Percentiles rank a stretch among this genome's conserved stretches.
Evolutionary conservation across 23 tunicate species (phyloP).

Genomic region (Phallusia fumigata): DNA sequence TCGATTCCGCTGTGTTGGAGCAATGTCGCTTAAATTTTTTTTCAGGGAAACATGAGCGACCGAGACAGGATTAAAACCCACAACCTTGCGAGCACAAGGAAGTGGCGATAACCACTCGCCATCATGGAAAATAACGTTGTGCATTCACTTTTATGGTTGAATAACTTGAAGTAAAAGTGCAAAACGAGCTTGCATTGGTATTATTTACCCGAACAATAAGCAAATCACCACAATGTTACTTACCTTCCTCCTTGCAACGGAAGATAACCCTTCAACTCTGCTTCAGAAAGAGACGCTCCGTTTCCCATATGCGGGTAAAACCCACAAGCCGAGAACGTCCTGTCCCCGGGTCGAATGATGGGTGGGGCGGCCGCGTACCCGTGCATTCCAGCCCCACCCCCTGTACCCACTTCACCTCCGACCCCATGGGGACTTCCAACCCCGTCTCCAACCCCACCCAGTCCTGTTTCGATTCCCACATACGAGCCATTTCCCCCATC

Average conservation of each 20-base stretch:
- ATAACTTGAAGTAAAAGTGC: no score
- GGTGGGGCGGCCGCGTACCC: constrained; percentile 50
- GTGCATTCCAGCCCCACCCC: constrained; percentile 88
- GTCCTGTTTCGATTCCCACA: constrained; percentile 53
- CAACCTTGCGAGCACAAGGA: no score
- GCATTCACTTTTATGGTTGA: no score
- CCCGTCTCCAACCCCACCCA: constrained; percentile 60
- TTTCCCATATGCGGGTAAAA: constrained; percentile 38
- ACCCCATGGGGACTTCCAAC: constrained; percentile 30
- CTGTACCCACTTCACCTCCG: constrained; percentile 72
- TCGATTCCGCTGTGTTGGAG: no score
- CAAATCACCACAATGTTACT: no score
- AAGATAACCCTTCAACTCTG: neutral
- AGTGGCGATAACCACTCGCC: no score
- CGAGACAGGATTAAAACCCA: no score
- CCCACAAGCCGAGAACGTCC: constrained; percentile 55
- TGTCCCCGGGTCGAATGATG: constrained; percentile 21
- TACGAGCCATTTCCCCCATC: constrained; percentile 74
- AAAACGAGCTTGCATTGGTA: no score
- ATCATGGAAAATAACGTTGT: no score
- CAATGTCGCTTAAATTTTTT: no score
- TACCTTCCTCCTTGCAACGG: constrained; percentile 81
- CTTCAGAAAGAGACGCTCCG: constrained; percentile 5
- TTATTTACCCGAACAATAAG: no score
- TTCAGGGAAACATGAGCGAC: no score